Percentiles rank a stretch among this genome's conserved stretches.
Evolutionary conservation across 2,888 invertebrate genomes (phyloP).

Genomic region (Galerucella nymphaeae): DNA sequence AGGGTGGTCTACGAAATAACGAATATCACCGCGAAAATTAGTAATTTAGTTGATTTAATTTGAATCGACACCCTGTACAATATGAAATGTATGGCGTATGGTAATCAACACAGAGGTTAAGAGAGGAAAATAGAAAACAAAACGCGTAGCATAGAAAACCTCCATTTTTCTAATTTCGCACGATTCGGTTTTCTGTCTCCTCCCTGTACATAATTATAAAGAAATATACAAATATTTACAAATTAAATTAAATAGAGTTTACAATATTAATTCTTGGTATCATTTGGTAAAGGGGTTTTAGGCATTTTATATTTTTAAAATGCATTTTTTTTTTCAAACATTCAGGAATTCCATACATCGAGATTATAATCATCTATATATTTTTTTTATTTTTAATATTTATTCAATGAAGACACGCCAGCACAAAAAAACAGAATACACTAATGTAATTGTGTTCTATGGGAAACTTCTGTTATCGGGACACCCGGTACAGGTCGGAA

Average conservation of each 20-base stretch:
- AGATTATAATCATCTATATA: conserved; percentile 18
- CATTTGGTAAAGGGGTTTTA: conserved; percentile 41
- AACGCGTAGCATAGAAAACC: not conserved
- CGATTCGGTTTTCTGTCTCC: not conserved
- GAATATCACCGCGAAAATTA: conserved; percentile 1
- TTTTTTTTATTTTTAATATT: conserved; percentile 14
- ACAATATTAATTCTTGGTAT: conserved; percentile 40
- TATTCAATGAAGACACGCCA: conserved; percentile 28
- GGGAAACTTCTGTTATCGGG: not conserved
- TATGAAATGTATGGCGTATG: conserved; percentile 29
- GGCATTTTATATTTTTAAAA: conserved; percentile 34
- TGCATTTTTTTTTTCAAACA: conserved; percentile 36
- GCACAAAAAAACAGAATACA: not conserved
- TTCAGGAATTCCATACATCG: conserved; percentile 28
- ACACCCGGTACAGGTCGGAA: conserved; percentile 14
- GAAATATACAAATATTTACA: conserved; percentile 45
- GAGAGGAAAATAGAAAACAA: not conserved
- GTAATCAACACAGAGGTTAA: conserved; percentile 22
- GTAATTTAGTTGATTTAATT: not conserved
- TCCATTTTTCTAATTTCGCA: not conserved
- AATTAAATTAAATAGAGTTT: conserved; percentile 37
- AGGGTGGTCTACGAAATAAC: not conserved
- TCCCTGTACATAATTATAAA: conserved; percentile 14
- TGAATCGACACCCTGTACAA: conserved; percentile 15
- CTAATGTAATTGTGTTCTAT: not conserved